Evolutionary conservation across 2,797 vertebrate species (phyloP).

Genomic region (Chaunax sp.): DNA sequence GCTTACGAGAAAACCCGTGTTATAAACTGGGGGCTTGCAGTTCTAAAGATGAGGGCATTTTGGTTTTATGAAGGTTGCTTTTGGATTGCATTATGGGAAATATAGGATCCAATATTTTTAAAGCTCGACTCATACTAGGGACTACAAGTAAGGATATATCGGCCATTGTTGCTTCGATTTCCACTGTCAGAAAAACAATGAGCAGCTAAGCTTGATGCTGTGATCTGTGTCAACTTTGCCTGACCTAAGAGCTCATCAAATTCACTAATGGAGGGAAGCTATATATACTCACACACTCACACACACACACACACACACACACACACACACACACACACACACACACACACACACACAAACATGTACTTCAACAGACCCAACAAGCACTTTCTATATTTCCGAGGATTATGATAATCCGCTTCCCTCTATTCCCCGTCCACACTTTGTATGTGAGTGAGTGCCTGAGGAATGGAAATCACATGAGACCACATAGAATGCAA

Average conservation of each 20-base stretch:
- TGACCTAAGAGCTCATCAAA: slow-evolving; percentile 36
- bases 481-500: slow-evolving; percentile 7
- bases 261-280: slow-evolving; percentile 69
- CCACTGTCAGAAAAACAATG: not conserved
- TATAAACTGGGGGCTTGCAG: too few species aligned
- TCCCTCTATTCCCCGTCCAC: slow-evolving; percentile 32
- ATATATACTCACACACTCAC: slow-evolving; percentile 7
- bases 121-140: too few species aligned
- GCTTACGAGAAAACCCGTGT: too few species aligned
- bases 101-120: too few species aligned
- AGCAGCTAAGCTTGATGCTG: slow-evolving; percentile 5
- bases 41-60: not conserved
- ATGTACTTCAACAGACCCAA: slow-evolving; percentile 26
- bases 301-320: not conserved
- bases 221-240: slow-evolving; percentile 32
- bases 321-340: slow-evolving; percentile 2
- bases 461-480: not conserved
- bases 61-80: not conserved
- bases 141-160: not conserved
- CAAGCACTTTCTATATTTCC: slow-evolving; percentile 58
- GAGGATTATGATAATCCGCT: slow-evolving; percentile 77
- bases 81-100: not conserved
- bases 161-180: not conserved
- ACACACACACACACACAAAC: slow-evolving; percentile 2
- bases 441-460: slow-evolving; percentile 2